Percentiles rank a stretch among this genome's conserved stretches.
Evolutionary conservation across 2,113 vertebrate genomes (phyloP).

Genomic region (Saccopteryx bilineata): DNA sequence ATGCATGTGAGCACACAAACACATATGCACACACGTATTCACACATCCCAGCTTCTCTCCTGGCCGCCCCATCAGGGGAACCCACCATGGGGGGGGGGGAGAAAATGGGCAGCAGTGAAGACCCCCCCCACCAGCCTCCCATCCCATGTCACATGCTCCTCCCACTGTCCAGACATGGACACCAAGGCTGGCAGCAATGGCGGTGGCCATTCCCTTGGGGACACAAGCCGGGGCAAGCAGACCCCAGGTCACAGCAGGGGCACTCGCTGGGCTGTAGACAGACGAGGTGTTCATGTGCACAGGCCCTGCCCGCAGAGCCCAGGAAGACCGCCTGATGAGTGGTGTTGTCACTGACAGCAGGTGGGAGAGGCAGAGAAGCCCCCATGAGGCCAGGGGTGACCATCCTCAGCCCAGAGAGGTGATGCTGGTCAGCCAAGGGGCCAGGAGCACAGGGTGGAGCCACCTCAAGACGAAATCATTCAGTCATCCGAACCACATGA

Average conservation of each 20-base stretch:
- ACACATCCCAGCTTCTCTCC: not conserved
- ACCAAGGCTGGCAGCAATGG: accelerated
- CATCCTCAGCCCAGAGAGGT: accelerated
- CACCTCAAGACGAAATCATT: constrained; percentile 60
- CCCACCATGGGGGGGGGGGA: too few species aligned
- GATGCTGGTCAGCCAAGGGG: not conserved
- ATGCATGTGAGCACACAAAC: accelerated
- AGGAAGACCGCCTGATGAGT: not conserved
- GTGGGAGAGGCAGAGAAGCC: not conserved
- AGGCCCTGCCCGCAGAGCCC: not conserved
- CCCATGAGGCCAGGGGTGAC: not conserved
- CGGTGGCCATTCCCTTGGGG: not conserved
- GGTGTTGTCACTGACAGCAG: accelerated
- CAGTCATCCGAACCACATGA: constrained; percentile 77
- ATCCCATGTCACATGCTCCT: not conserved
- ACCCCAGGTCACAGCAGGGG: not conserved
- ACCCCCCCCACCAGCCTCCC: accelerated
- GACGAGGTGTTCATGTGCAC: not conserved
- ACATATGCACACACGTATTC: too few species aligned
- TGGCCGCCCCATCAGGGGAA: accelerated
- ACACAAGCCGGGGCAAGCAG: not conserved
- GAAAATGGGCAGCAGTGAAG: accelerated
- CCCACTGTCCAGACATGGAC: not conserved
- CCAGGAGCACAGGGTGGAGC: accelerated
- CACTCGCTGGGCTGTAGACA: not conserved